phyloP scores from a whole-genome alignment of 1,140 invertebrate genomes.

The Drosophila lini region DNA sequence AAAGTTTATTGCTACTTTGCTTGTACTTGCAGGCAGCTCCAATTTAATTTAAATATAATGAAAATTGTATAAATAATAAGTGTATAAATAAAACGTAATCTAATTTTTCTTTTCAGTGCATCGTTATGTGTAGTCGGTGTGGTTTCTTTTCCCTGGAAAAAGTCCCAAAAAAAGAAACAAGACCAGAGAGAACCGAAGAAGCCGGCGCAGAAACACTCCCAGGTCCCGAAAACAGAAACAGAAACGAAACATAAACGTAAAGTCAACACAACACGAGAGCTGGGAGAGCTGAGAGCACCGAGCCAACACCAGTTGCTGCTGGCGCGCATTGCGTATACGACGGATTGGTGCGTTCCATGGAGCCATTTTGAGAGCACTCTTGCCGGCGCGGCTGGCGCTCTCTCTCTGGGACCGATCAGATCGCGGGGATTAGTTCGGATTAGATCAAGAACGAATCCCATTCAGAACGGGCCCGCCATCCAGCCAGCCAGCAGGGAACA shows the following conservation, averaged over 20 bases:
- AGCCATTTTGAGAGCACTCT: constrained; percentile 36
- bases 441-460: constrained; percentile 46
- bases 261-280: constrained; percentile 22
- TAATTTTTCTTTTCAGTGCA: not conserved
- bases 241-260: constrained; percentile 22
- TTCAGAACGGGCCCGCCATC: constrained; percentile 46
- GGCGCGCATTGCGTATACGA: constrained; percentile 51
- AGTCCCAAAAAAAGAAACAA: constrained; percentile 10
- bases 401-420: constrained; percentile 16
- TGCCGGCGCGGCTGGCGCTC: constrained; percentile 23
- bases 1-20: too few relatives aligned
- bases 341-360: constrained; percentile 9
- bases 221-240: constrained; percentile 20
- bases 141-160: constrained; percentile 19
- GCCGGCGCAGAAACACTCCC: constrained; percentile 13
- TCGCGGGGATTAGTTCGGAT: constrained; percentile 38
- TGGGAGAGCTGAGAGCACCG: constrained; percentile 3
- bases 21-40: too few relatives aligned
- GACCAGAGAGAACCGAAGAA: not conserved
- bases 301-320: constrained; percentile 32
- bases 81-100: too few relatives aligned
- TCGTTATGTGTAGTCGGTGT: constrained; percentile 8
- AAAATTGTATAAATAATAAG: too few relatives aligned
- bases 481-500: constrained; percentile 29
- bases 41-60: too few relatives aligned